These are phyloP conservation scores for Brevimyrus niger DNA, from an alignment of 2,113 vertebrate species.

Conservation along the genomic window DNA sequence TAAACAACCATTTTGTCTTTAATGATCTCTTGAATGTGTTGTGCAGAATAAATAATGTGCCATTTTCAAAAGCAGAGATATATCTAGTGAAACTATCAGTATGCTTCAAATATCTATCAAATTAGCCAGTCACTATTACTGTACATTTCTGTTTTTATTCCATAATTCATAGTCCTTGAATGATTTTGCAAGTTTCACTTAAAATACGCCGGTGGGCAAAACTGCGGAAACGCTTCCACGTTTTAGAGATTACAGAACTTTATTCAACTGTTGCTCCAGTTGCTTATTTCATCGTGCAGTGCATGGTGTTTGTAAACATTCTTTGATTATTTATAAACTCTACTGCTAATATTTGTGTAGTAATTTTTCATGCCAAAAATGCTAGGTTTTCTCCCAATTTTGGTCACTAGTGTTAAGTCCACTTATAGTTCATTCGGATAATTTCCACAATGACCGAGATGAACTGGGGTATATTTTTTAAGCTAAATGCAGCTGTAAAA, in stretches of 20 bases:
- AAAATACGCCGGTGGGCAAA: neutral
- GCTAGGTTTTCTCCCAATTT: too few relatives aligned
- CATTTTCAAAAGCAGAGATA: neutral
- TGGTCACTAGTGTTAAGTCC: neutral
- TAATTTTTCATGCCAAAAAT: too few relatives aligned
- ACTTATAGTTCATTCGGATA: neutral
- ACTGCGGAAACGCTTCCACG: too few relatives aligned
- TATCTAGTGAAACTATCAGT: neutral
- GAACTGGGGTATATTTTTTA: neutral
- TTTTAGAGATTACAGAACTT: too few relatives aligned
- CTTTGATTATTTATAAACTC: too few relatives aligned
- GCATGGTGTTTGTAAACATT: too few relatives aligned
- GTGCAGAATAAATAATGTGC: neutral
- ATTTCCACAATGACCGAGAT: neutral
- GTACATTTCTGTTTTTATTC: neutral
- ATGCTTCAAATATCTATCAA: neutral
- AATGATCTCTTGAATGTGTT: neutral
- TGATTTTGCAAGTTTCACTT: neutral
- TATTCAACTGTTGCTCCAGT: too few relatives aligned
- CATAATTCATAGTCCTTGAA: neutral
- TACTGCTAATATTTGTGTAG: too few relatives aligned
- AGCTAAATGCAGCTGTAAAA: neutral
- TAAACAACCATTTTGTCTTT: neutral
- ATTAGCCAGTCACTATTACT: neutral
- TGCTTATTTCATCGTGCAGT: too few relatives aligned